Conservation (phyloP, 1,140 invertebrate species). For the Papilio glaucus region DNA sequence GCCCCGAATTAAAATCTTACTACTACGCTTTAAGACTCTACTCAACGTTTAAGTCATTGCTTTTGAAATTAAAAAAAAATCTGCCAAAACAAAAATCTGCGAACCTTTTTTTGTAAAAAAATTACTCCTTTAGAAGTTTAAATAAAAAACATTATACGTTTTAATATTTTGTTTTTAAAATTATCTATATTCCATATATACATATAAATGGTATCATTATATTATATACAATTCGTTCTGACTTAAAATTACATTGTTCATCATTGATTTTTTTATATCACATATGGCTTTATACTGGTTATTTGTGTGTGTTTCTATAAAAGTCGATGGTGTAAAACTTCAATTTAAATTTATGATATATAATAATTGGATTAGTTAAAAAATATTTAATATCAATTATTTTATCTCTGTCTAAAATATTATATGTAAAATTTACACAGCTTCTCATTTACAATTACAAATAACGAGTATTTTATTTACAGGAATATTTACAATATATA, state of each 20-base stretch:
- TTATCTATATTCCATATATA: background rate
- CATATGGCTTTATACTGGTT: background rate
- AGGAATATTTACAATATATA: conserved; percentile 15
- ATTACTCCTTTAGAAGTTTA: background rate
- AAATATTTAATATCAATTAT: too few species aligned
- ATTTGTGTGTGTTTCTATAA: background rate
- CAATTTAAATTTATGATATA: too few species aligned
- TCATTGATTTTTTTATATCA: conserved; percentile 14
- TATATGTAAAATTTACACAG: too few species aligned
- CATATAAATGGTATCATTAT: background rate
- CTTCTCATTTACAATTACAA: background rate
- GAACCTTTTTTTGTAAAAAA: too few species aligned
- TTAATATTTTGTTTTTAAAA: conserved; percentile 3
- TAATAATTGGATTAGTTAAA: too few species aligned
- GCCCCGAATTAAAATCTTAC: too few species aligned
- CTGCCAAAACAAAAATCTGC: too few species aligned
- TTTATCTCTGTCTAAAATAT: too few species aligned
- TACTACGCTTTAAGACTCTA: too few species aligned
- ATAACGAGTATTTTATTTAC: background rate
- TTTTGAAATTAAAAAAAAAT: too few species aligned
- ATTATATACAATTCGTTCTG: background rate
- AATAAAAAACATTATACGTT: background rate
- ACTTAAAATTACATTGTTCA: background rate
- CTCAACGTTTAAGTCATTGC: too few species aligned
- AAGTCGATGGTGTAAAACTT: too few species aligned